Conservation (phyloP, 2,797 vertebrate genomes). For the Rhadinocentrus ornatus region DNA sequence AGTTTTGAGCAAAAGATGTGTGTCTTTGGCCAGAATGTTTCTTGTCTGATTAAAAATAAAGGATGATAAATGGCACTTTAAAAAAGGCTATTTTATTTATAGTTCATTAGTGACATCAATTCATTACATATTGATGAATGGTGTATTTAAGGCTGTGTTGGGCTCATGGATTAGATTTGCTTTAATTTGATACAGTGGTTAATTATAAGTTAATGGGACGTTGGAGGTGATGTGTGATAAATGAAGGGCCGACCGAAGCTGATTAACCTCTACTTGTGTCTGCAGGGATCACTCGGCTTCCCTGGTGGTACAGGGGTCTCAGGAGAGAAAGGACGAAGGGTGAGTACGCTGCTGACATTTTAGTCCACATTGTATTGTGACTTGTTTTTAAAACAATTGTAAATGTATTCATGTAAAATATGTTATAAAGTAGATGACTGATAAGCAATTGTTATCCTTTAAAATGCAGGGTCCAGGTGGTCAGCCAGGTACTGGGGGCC, state of each 20-base stretch:
- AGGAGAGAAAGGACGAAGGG: slow-evolving; percentile 94
- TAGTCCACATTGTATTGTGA: slow-evolving; percentile 16
- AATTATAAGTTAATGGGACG: slow-evolving; percentile 83
- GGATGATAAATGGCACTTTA: slow-evolving; percentile 77
- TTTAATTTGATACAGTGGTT: slow-evolving; percentile 80
- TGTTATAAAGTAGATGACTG: neutral
- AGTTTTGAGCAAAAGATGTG: slow-evolving; percentile 48
- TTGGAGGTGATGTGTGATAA: slow-evolving; percentile 72
- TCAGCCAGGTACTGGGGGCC: slow-evolving; percentile 85
- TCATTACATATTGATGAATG: slow-evolving; percentile 80
- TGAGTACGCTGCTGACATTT: slow-evolving; percentile 69
- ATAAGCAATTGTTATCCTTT: slow-evolving; percentile 44
- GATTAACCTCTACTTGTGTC: slow-evolving; percentile 77
- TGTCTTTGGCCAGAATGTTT: slow-evolving; percentile 58
- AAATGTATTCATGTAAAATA: neutral
- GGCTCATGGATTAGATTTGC: slow-evolving; percentile 74
- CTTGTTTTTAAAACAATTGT: slow-evolving; percentile 13
- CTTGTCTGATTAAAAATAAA: slow-evolving; percentile 76
- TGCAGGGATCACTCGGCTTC: slow-evolving; percentile 90
- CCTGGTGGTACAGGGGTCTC: slow-evolving; percentile 80
- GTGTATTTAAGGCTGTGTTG: slow-evolving; percentile 79
- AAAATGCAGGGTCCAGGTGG: slow-evolving; percentile 88
- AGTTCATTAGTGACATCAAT: slow-evolving; percentile 79
- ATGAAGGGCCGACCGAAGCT: slow-evolving; percentile 69
- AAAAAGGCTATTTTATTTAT: slow-evolving; percentile 80